Evolutionary conservation across 2,888 invertebrate species (phyloP), one percentile per base, ranked within the genome.

Genomic region (Pammene aurita): DNA sequence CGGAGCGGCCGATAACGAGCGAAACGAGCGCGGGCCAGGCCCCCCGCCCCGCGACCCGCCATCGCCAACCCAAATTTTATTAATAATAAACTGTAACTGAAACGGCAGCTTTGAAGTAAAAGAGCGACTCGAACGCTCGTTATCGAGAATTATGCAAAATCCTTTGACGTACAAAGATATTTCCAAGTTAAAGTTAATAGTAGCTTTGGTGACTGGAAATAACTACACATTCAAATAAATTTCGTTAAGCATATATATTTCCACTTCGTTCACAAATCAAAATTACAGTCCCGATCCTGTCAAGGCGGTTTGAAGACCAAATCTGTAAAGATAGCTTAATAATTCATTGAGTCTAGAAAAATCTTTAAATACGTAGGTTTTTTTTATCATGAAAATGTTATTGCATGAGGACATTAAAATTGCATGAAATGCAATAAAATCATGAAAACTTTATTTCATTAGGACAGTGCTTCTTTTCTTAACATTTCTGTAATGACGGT

Each of bases 51-150:
- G 71, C 72, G 72, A 66, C 70, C 75, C 71, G 70, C 73, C 76
- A 79, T 84, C 83, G 86, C 85, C 87, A 87, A 79, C 85, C 88
- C 88, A 87, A 90, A 90, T 92, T 92, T 90, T 91, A 90, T 91
- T 92, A 92, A 90, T 91, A 91, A 91, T 90, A 90, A 91, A 90
- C 88, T 90, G 91, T 92, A 87, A 90, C 92, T 86, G 89, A 89
- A 90, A 87, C 88, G 87, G 77, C 78, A 78, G 86, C 92, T 91
- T 92, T 92, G 89, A 91, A 88, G 90, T 90, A 85, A 85, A 81
- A 87, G 87, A 87, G 81, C 87, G 83, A 87, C 84, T 89, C 86
- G 86, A 90, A 89, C 83, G 88, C 86, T 89, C 87, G 88, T 91
- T 90, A 89, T 90, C 86, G 89, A 77, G 83, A 89, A 90, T 92